Conservation (phyloP, 2,888 invertebrate genomes). For the Caenorhabditis japonica region DNA sequence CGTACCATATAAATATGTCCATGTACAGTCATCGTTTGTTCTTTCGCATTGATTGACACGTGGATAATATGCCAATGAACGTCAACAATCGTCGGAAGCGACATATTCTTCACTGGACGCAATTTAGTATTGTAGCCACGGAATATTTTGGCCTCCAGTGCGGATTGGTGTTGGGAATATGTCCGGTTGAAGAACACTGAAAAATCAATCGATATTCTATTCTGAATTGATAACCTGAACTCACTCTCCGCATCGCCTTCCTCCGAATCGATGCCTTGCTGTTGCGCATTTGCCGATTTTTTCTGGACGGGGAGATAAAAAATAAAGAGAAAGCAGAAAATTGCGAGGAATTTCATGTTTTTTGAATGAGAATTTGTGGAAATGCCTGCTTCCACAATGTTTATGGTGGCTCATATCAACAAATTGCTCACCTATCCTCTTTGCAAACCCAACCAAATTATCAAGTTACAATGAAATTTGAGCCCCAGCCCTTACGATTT, state of each 20-base stretch:
- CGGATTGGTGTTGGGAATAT: constrained; percentile 51
- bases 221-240: no score
- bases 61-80: constrained; percentile 72
- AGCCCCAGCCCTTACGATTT: no score
- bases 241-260: constrained; percentile 49
- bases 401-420: no score
- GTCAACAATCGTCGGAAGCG: constrained; percentile 30
- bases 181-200: constrained; percentile 58
- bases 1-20: constrained; percentile 75
- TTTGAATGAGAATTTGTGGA: background rate
- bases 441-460: constrained; percentile 1
- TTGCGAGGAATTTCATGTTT: constrained; percentile 3
- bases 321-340: constrained; percentile 6
- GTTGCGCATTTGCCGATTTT: constrained; percentile 3
- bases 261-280: constrained; percentile 45
- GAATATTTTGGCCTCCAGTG: constrained; percentile 51
- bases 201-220: no score
- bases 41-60: constrained; percentile 65
- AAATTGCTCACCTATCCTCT: background rate
- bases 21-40: constrained; percentile 71
- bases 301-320: constrained; percentile 14
- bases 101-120: constrained; percentile 54
- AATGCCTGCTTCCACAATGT: no score
- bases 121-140: constrained; percentile 29
- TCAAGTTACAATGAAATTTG: constrained; percentile 5